These are phyloP conservation scores for Junonia oenone DNA, from an alignment of 2,888 invertebrate genomes.

Conservation along the genomic window DNA sequence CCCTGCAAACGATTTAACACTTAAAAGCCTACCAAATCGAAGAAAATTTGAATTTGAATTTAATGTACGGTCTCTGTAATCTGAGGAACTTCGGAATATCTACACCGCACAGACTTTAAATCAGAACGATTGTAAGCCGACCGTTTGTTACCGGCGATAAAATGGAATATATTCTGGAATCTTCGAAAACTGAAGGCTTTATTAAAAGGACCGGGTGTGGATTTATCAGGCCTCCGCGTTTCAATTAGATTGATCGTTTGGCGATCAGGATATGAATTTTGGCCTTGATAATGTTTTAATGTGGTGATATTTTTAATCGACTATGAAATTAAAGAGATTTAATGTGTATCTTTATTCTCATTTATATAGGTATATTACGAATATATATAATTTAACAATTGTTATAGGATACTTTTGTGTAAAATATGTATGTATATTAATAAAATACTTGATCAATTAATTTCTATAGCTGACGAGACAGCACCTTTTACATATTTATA, in stretches of 20 bases:
- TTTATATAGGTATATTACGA: too few relatives aligned
- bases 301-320: not conserved
- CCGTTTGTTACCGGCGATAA: constrained; percentile 44
- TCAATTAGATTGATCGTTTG: constrained; percentile 12
- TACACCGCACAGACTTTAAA: constrained; percentile 6
- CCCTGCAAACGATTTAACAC: not conserved
- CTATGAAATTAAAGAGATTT: too few relatives aligned
- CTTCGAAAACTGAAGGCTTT: constrained; percentile 39
- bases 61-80: not conserved
- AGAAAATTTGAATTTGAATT: not conserved
- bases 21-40: not conserved
- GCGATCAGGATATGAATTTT: not conserved
- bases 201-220: constrained; percentile 39
- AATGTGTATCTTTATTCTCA: too few relatives aligned
- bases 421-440: too few relatives aligned
- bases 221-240: constrained; percentile 37
- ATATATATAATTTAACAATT: too few relatives aligned
- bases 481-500: too few relatives aligned
- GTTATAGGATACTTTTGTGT: too few relatives aligned
- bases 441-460: too few relatives aligned
- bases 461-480: too few relatives aligned
- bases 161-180: constrained; percentile 50
- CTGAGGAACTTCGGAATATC: not conserved
- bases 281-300: not conserved
- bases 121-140: constrained; percentile 19